Evolutionary conservation across 1,140 invertebrate genomes (phyloP), one percentile per base, ranked within the genome.

Genomic region (Pseudomyrmex sp.): DNA sequence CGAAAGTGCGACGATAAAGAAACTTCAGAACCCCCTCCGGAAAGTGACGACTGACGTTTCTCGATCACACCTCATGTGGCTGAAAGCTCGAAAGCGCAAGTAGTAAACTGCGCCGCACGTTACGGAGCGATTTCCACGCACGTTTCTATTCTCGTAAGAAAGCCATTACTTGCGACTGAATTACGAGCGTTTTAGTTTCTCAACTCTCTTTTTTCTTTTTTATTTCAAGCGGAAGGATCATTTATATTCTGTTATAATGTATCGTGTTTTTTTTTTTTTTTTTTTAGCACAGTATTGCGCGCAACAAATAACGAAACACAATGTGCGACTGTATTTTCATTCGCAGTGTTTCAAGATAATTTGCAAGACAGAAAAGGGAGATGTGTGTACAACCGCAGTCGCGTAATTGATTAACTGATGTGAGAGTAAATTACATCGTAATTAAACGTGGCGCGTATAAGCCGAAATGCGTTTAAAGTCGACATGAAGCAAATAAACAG

Each of bases 1-100:
- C 75, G 63, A 58, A 68, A 69, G 20, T 79, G 54, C 65, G 76
- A 79, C 20, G 76, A 70, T 79, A 79, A 69, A 79, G 76, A 46
- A 69, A 70, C 75, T 66, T 65, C 23, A 65, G 35, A 35, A 18
- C n/a, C 46, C 18, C 1, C n/a, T 9, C 12, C 63, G 35, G 68
- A 79, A 79, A 79, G 52, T 70, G 65, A 58, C 76, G 65, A 18
- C 52, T 79, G 65, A 23, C 70, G 70, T 79, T 79, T 79, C 20
- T 70, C 66, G 52, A 79, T 69, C 74, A 44, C 52, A 58, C 63
- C 46, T 70, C 18, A 59, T 58, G 65, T 44, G 65, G 44, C 44
- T 79, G 76, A 79, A 70, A 79, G 76, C 76, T 79, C 52, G 9
- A 44, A 79, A 79, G 69, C 52, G 65, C 20, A 56, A 26, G 35